Percentiles rank a stretch among this genome's conserved stretches.
phyloP scores from a whole-genome alignment of 2,888 invertebrate genomes.

The Acrobasis consociella region DNA sequence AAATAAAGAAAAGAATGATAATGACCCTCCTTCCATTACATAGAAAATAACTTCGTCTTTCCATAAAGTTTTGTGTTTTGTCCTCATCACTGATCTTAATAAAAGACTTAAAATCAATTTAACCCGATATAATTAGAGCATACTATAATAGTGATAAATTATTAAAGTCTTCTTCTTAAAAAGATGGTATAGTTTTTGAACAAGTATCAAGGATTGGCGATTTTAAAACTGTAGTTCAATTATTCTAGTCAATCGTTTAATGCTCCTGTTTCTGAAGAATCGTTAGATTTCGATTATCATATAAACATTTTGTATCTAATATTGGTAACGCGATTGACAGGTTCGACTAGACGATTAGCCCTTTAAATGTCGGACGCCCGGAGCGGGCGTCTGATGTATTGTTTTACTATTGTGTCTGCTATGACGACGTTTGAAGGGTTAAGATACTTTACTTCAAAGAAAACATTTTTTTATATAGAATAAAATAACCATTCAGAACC shows the following conservation, averaged over 20 bases:
- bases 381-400: no score
- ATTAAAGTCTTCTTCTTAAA: no score
- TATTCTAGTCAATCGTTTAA: no score
- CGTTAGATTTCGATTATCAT: slow-evolving; percentile 29
- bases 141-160: no score
- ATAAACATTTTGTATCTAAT: slow-evolving; percentile 34
- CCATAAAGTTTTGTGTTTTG: slow-evolving; percentile 41
- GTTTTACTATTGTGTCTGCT: no score
- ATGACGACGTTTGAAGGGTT: no score
- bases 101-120: no score
- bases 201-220: no score
- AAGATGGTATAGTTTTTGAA: no score
- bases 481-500: slow-evolving; percentile 10
- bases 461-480: not conserved
- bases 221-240: no score
- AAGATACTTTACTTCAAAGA: not conserved
- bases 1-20: slow-evolving; percentile 44
- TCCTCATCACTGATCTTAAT: slow-evolving; percentile 36
- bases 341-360: slow-evolving; percentile 41
- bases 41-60: slow-evolving; percentile 21
- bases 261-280: slow-evolving; percentile 24
- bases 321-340: slow-evolving; percentile 41
- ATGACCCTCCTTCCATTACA: slow-evolving; percentile 42
- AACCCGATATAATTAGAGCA: no score
- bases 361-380: no score